Percentiles rank a stretch among this genome's conserved stretches.
phyloP scores from a whole-genome alignment of 37 sponge, comb jelly and placozoan genomes.

The Cladorhizidae sp. region DNA sequence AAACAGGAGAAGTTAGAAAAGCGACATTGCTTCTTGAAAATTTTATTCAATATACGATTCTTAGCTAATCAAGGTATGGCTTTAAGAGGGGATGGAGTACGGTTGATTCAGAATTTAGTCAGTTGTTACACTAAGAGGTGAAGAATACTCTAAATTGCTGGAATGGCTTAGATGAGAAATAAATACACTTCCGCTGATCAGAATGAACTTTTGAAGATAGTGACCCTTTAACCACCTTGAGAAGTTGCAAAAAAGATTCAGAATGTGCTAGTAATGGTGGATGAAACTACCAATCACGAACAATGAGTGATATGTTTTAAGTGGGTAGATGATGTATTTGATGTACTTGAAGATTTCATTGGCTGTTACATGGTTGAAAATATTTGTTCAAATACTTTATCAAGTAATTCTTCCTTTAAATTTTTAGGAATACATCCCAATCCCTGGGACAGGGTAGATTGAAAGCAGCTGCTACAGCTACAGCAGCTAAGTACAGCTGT shows the following conservation, averaged over 20 bases:
- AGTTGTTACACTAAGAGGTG: conserved; percentile 6
- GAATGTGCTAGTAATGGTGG: not conserved
- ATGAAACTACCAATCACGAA: conserved; percentile 10
- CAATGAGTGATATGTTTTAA: conserved; percentile 50
- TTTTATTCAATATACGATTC: conserved; percentile 1
- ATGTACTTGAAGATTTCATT: conserved; percentile 68
- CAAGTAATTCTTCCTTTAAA: too few species aligned
- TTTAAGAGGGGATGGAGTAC: conserved; percentile 8
- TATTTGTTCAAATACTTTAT: conserved; percentile 47
- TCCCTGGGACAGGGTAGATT: too few species aligned
- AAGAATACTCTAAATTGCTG: not conserved
- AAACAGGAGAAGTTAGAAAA: not conserved
- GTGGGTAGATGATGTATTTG: conserved; percentile 41
- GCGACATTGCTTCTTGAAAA: conserved; percentile 6
- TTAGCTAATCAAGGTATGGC: conserved; percentile 6
- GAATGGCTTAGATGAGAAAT: not conserved
- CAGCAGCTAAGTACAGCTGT: too few species aligned
- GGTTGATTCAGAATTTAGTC: not conserved
- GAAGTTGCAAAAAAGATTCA: not conserved
- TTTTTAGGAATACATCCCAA: too few species aligned
- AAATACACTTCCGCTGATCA: conserved; percentile 9
- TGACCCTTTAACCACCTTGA: not conserved
- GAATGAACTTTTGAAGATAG: not conserved
- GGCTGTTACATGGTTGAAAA: conserved; percentile 55
- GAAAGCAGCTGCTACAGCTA: too few species aligned